phyloP scores from a whole-genome alignment of 2,888 invertebrate species.

The Leistus spinibarbis region DNA sequence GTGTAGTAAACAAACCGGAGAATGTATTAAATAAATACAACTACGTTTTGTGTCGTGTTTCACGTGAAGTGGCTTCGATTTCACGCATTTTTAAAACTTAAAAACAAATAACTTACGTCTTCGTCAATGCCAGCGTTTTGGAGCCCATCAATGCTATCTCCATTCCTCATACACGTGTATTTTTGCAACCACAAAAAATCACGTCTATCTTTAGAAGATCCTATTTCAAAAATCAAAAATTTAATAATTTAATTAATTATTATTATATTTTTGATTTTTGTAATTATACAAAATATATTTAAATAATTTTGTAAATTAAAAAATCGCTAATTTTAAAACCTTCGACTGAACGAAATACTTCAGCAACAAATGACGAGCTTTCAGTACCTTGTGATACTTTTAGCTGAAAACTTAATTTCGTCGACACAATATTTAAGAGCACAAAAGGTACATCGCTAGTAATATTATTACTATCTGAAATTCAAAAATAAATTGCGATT shows the following conservation, averaged over 20 bases:
- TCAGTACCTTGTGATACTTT: conserved; percentile 64
- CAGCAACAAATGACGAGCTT: conserved; percentile 75
- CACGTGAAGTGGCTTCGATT: not conserved
- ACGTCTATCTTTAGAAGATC: conserved; percentile 48
- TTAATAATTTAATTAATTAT: not conserved
- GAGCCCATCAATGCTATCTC: conserved; percentile 19
- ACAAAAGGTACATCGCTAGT: conserved; percentile 59
- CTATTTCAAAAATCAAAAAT: conserved; percentile 40
- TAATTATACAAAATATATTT: conserved; percentile 6
- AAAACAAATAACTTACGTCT: conserved; percentile 44
- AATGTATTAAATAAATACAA: not conserved
- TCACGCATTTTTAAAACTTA: not conserved
- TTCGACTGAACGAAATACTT: conserved; percentile 75
- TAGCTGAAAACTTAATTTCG: conserved; percentile 60
- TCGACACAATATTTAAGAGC: conserved; percentile 61
- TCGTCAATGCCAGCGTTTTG: conserved; percentile 46
- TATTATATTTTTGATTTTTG: too few relatives aligned
- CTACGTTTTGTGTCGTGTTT: not conserved
- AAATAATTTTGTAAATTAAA: conserved; percentile 11
- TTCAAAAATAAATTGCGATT: not conserved
- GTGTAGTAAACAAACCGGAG: not conserved
- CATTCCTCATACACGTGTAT: conserved; percentile 56
- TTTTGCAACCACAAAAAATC: conserved; percentile 68
- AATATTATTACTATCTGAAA: conserved; percentile 61
- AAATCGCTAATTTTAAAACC: too few relatives aligned